A percentile compares a stretch with the other conserved stretches of the same genome.
These are phyloP conservation scores for Percopsis transmontana DNA, from an alignment of 2,113 vertebrate genomes.

Conservation along the genomic window DNA sequence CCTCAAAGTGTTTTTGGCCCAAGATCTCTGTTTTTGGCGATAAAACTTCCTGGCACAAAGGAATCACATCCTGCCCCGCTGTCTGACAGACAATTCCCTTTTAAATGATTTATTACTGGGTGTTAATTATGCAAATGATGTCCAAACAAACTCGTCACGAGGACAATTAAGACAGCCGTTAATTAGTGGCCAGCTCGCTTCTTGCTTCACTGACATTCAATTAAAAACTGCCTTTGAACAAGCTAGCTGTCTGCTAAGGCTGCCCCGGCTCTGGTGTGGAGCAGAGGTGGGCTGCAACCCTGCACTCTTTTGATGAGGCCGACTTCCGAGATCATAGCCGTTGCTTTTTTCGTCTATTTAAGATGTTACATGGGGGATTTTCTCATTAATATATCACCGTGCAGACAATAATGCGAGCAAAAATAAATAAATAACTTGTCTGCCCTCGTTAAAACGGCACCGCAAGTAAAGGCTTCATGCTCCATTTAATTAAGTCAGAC, in stretches of 20 bases:
- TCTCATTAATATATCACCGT: constrained; percentile 58
- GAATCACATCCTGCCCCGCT: constrained; percentile 82
- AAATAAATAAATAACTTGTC: constrained; percentile 69
- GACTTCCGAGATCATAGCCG: constrained; percentile 43
- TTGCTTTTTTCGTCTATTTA: constrained; percentile 52
- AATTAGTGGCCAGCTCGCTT: constrained; percentile 92
- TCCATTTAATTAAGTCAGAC: constrained; percentile 63
- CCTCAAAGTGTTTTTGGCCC: constrained; percentile 46
- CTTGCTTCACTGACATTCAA: constrained; percentile 99
- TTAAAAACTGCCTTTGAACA: constrained; percentile 85
- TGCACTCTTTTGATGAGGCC: constrained; percentile 58
- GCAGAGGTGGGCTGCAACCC: constrained; percentile 60
- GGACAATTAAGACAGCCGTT: constrained; percentile 99
- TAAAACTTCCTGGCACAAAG: constrained; percentile 75
- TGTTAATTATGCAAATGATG: constrained; percentile 99
- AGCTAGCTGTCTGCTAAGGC: constrained; percentile 60
- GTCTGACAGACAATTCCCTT: constrained; percentile 98
- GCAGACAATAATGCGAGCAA: constrained; percentile 54
- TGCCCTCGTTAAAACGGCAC: constrained; percentile 58
- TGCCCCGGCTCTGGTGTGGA: constrained; percentile 51
- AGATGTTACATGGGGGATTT: constrained; percentile 50
- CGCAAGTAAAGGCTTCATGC: constrained; percentile 52
- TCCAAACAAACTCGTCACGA: constrained; percentile 99
- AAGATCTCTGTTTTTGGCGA: constrained; percentile 60
- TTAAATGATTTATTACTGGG: constrained; percentile 99